phyloP scores from a whole-genome alignment of 2,888 invertebrate species.

The Miltochrista miniata region DNA sequence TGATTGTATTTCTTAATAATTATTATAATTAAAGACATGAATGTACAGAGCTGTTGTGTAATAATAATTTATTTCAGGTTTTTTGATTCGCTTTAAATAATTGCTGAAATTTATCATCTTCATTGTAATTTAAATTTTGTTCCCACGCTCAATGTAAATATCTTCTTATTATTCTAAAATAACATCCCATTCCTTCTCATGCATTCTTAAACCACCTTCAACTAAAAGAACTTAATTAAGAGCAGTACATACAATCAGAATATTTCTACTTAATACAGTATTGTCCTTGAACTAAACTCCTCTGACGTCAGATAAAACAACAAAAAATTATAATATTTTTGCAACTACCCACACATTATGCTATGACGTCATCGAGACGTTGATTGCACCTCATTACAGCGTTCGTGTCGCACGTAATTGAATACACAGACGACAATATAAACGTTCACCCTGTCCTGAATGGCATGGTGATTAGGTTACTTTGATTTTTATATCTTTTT shows the following conservation, averaged over 20 bases:
- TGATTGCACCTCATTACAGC: conserved; percentile 46
- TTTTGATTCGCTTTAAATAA: too few species aligned
- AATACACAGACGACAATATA: conserved; percentile 35
- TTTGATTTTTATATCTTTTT: conserved; percentile 1
- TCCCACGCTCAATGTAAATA: too few species aligned
- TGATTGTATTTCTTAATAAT: too few species aligned
- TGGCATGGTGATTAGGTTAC: conserved; percentile 8
- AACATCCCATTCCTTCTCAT: too few species aligned
- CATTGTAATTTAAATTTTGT: too few species aligned
- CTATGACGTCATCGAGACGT: conserved; percentile 47
- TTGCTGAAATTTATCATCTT: too few species aligned
- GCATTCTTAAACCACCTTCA: too few species aligned
- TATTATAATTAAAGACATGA: too few species aligned
- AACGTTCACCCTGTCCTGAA: conserved; percentile 23
- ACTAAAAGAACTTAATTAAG: too few species aligned
- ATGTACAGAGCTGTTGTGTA: too few species aligned
- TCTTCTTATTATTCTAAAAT: too few species aligned
- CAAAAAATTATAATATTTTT: conserved; percentile 24
- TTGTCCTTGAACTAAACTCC: neutral
- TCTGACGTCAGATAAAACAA: conserved; percentile 6
- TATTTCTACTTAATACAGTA: neutral
- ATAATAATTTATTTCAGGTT: too few species aligned
- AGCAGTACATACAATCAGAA: neutral
- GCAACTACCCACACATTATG: conserved; percentile 22
- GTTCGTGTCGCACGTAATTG: conserved; percentile 48